Evolutionary conservation across 1,140 invertebrate species (phyloP).

Genomic region (Papilio polytes): DNA sequence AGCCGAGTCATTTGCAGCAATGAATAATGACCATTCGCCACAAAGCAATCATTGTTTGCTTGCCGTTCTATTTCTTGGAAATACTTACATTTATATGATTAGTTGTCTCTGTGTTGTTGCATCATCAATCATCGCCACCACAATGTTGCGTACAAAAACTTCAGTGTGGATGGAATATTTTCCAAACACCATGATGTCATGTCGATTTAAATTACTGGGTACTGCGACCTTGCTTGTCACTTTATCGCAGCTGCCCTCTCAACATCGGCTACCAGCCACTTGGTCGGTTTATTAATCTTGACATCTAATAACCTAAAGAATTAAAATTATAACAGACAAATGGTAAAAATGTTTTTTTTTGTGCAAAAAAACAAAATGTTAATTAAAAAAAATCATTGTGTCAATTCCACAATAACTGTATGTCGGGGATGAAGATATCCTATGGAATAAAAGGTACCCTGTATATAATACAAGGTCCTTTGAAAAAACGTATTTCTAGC

Average conservation of each 20-base stretch:
- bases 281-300: background rate
- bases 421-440: too few relatives aligned
- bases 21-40: conserved; percentile 34
- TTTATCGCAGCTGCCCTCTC: conserved; percentile 6
- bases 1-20: conserved; percentile 8
- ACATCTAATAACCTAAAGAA: background rate
- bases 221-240: conserved; percentile 53
- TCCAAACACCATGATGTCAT: conserved; percentile 78
- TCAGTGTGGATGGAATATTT: conserved; percentile 68
- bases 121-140: conserved; percentile 36
- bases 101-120: conserved; percentile 32
- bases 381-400: too few relatives aligned
- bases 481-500: background rate
- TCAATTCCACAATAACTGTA: too few relatives aligned
- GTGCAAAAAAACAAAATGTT: conserved; percentile 11
- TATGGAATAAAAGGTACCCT: too few relatives aligned
- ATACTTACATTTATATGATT: conserved; percentile 38
- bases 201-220: conserved; percentile 76
- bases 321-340: background rate
- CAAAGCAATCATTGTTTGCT: conserved; percentile 17
- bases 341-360: conserved; percentile 41
- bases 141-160: conserved; percentile 63
- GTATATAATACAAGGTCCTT: too few relatives aligned
- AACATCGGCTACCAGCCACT: background rate
- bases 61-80: conserved; percentile 28